These are phyloP conservation scores for Ptyas mucosa DNA, from an alignment of 2,113 vertebrate species.

Conservation along the genomic window DNA sequence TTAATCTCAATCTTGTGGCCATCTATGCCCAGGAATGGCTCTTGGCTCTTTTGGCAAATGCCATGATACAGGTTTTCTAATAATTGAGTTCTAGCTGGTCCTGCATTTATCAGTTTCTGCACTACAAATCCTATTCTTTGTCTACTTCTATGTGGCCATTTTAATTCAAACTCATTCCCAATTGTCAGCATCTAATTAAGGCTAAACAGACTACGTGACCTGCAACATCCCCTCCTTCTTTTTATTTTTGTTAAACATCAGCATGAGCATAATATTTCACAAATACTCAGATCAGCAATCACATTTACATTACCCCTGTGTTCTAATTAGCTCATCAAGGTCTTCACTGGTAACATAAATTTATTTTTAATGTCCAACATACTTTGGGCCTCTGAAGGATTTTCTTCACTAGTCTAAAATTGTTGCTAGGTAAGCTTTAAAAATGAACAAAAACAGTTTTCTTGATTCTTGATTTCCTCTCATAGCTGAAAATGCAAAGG, in stretches of 20 bases:
- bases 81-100: background rate
- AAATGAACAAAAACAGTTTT: background rate
- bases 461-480: background rate
- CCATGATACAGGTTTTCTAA: background rate
- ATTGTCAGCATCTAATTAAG: background rate
- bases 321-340: background rate
- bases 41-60: background rate
- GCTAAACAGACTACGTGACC: background rate
- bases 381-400: background rate
- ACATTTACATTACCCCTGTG: background rate
- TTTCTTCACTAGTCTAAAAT: background rate
- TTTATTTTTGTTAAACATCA: background rate
- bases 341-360: background rate
- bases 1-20: background rate
- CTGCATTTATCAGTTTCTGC: background rate
- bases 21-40: background rate
- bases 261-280: background rate
- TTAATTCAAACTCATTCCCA: background rate
- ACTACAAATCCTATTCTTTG: background rate
- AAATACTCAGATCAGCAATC: background rate
- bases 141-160: background rate
- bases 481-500: background rate
- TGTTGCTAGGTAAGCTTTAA: background rate
- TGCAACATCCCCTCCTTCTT: background rate
- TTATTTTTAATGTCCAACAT: background rate